Percentiles rank a stretch among this genome's conserved stretches.
phyloP scores from a whole-genome alignment of 2,888 invertebrate species.

The Drosophila birchii region DNA sequence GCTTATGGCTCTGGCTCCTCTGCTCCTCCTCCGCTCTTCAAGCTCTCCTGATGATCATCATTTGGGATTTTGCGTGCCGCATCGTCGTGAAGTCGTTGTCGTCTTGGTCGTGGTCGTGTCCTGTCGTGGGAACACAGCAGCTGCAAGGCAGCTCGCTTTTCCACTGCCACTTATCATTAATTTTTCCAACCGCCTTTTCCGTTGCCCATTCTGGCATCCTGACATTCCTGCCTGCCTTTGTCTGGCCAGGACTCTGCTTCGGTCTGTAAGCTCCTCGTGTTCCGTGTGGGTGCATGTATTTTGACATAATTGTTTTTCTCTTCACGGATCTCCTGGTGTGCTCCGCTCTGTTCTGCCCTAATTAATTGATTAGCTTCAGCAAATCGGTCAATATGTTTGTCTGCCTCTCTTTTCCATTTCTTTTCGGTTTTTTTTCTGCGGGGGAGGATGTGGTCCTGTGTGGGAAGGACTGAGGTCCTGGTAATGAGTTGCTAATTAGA shows the following conservation, averaged over 20 bases:
- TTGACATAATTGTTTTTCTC: slow-evolving; percentile 75
- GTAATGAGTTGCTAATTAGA: slow-evolving; percentile 83
- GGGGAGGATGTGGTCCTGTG: slow-evolving; percentile 25
- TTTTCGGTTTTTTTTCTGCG: slow-evolving; percentile 51
- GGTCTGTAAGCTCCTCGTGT: slow-evolving; percentile 19
- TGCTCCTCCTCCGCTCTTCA: slow-evolving; percentile 12
- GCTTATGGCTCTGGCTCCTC: slow-evolving; percentile 43
- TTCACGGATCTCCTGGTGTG: slow-evolving; percentile 18
- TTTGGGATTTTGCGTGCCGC: slow-evolving; percentile 71
- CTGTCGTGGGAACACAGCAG: slow-evolving; percentile 60
- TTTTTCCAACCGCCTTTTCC: slow-evolving; percentile 70
- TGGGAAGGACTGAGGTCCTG: slow-evolving; percentile 37
- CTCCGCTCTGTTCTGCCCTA: slow-evolving; percentile 61
- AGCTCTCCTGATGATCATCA: slow-evolving; percentile 52
- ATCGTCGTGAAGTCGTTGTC: slow-evolving; percentile 58
- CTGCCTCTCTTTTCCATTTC: slow-evolving; percentile 38
- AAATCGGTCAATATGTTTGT: slow-evolving; percentile 83
- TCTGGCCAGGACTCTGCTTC: slow-evolving; percentile 22
- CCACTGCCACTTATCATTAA: slow-evolving; percentile 75
- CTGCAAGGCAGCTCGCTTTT: slow-evolving; percentile 42
- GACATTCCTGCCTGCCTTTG: slow-evolving; percentile 73
- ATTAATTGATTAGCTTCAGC: slow-evolving; percentile 84
- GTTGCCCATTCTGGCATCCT: slow-evolving; percentile 73
- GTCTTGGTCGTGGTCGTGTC: slow-evolving; percentile 68
- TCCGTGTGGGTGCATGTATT: slow-evolving; percentile 43